Conservation (phyloP, 2,113 vertebrate species). For the Opisthocomus hoazin region DNA sequence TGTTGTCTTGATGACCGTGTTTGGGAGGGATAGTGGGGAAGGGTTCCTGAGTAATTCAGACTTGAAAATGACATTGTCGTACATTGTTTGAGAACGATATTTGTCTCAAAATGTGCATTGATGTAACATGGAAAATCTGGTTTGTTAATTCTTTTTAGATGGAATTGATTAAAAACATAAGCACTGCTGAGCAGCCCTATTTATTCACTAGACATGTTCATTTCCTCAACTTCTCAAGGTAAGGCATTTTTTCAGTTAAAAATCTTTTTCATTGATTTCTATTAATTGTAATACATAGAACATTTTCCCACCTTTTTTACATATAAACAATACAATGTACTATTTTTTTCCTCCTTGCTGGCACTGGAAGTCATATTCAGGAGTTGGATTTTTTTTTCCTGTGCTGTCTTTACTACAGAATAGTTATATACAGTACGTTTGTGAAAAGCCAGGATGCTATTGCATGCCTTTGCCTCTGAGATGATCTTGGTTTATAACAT, state of each 20-base stretch:
- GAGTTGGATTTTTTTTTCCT: background rate
- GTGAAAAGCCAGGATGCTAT: background rate
- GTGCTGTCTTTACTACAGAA: background rate
- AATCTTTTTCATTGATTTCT: background rate
- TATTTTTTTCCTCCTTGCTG: background rate
- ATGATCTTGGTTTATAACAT: background rate
- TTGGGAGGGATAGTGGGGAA: background rate
- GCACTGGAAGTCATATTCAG: background rate
- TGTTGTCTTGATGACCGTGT: background rate
- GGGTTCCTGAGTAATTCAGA: background rate
- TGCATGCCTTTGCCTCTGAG: background rate
- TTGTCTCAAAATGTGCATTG: background rate
- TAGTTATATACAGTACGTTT: background rate
- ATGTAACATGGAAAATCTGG: background rate
- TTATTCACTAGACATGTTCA: conserved; percentile 98
- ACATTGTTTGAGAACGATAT: background rate
- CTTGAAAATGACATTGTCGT: background rate
- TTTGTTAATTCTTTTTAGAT: conserved; percentile 79
- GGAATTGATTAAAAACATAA: conserved; percentile 97
- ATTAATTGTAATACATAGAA: background rate
- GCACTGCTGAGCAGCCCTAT: conserved; percentile 91
- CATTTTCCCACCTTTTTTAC: background rate
- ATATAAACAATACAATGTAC: background rate
- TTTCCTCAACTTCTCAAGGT: conserved; percentile 99
- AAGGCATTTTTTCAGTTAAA: conserved; percentile 51